Conservation (phyloP, 2,113 vertebrate genomes). For the Pelmatolapia mariae region DNA sequence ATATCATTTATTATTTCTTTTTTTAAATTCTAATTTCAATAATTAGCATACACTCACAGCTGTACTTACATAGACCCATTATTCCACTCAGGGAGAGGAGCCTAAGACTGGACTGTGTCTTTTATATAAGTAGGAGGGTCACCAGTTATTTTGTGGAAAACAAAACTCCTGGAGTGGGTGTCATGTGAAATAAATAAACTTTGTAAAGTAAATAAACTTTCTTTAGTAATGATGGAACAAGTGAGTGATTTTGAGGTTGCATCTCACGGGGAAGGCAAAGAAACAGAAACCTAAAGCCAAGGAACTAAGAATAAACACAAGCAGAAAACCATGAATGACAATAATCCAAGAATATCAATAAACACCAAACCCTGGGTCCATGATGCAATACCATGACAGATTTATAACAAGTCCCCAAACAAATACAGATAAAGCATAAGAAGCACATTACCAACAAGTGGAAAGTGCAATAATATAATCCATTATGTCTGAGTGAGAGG, state of each 20-base stretch:
- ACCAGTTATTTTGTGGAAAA: neutral
- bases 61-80: neutral
- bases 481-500: neutral
- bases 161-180: neutral
- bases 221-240: neutral
- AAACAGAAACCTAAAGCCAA: neutral
- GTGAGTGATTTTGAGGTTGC: neutral
- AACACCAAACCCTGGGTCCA: neutral
- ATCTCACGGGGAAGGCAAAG: neutral
- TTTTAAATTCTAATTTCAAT: neutral
- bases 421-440: neutral
- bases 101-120: neutral
- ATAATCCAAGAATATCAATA: neutral
- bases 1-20: fast-evolving
- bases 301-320: neutral
- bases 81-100: neutral
- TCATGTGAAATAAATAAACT: neutral
- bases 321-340: neutral
- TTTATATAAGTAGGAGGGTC: neutral
- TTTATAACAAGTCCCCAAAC: fast-evolving
- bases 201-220: neutral
- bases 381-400: fast-evolving
- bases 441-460: neutral
- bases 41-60: neutral
- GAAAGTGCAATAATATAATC: neutral